phyloP scores from a whole-genome alignment of 2,888 invertebrate species.

The Drosophila maculinotata region DNA sequence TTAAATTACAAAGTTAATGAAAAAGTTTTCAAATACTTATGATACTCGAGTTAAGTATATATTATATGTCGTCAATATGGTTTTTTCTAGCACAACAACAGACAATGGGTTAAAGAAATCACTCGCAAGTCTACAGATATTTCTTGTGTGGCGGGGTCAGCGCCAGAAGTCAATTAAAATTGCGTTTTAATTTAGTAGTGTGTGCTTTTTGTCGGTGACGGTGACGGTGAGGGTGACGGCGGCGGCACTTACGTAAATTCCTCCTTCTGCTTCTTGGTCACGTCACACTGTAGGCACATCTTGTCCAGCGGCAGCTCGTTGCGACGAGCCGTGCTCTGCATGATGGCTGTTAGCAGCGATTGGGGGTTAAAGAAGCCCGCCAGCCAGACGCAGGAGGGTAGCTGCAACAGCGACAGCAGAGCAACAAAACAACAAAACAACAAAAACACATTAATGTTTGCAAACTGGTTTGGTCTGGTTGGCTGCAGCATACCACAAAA shows the following conservation, averaged over 20 bases:
- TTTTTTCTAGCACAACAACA: not conserved
- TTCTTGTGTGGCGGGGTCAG: constrained; percentile 47
- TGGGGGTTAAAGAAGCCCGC: constrained; percentile 99
- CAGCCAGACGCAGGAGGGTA: constrained; percentile 97
- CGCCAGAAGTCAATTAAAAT: constrained; percentile 63
- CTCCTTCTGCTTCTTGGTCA: constrained; percentile 98
- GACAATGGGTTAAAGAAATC: constrained; percentile 22
- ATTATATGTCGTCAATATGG: no score
- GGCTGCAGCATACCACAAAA: constrained; percentile 90
- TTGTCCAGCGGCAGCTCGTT: constrained; percentile 97
- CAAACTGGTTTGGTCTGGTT: constrained; percentile 43
- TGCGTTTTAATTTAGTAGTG: constrained; percentile 39
- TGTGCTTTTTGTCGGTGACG: constrained; percentile 22
- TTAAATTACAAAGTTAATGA: not conserved
- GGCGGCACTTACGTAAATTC: constrained; percentile 92
- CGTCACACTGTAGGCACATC: constrained; percentile 98
- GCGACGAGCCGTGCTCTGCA: constrained; percentile 98
- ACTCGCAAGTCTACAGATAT: constrained; percentile 18
- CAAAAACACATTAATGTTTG: constrained; percentile 12
- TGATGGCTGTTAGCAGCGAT: constrained; percentile 97
- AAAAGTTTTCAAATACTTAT: not conserved
- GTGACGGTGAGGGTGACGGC: not conserved
- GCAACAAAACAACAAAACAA: not conserved
- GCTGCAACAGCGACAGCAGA: constrained; percentile 85
- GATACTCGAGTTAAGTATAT: not conserved